Evolutionary conservation across 2,888 invertebrate species (phyloP), one percentile per base, ranked within the genome.

Genomic region (Strigamia crassipes): DNA sequence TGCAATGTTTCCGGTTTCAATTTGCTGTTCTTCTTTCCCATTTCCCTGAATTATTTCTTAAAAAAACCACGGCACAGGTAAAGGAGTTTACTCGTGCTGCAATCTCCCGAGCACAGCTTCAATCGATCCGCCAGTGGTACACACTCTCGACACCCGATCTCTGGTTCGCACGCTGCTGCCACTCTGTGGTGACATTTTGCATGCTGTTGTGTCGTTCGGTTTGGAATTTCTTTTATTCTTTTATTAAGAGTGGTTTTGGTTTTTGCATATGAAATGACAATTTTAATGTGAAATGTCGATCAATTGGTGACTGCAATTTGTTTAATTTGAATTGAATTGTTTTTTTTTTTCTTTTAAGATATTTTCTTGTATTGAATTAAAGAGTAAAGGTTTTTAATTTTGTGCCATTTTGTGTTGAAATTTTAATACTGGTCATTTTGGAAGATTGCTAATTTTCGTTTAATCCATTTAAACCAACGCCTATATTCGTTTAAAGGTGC

Each of bases 1-100:
- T 96, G 95, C 88, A 97, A 95, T 86, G 96, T 96, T 88, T 96
- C 96, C 89, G 95, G 94, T 92, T 96, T 96, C 89, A 97, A 92
- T 91, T 97, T 97, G 83, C 96, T 96, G 88, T 96, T 96, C 90
- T 95, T 95, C 92, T 96, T 96, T 87, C 96, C 96, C 97, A 97
- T 97, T 73, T 21, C 38, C 31, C 18, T 31, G 31, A 31, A 34
- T 77, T 77, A 77, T 77, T 34, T 34, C 31, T 34, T 77, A 15
- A 31, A 34, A 73, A 77, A 77, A 77, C 31, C 77, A 77, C 77
- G 56, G 56, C 77, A 77, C 77, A 77, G 77, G 77, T 77, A 77
- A 77, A 77, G 77, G 77, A 38, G 77, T 34, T 31, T 38, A 77
- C 34, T 38, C 31, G 77, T 38, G 38, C 77, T 34, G 77, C 31